A percentile compares a stretch with the other conserved stretches of the same genome.
These are phyloP conservation scores for Lytechinus variegatus DNA, from an alignment of 35 echinoderm and acorn worm genomes.

Conservation along the genomic window DNA sequence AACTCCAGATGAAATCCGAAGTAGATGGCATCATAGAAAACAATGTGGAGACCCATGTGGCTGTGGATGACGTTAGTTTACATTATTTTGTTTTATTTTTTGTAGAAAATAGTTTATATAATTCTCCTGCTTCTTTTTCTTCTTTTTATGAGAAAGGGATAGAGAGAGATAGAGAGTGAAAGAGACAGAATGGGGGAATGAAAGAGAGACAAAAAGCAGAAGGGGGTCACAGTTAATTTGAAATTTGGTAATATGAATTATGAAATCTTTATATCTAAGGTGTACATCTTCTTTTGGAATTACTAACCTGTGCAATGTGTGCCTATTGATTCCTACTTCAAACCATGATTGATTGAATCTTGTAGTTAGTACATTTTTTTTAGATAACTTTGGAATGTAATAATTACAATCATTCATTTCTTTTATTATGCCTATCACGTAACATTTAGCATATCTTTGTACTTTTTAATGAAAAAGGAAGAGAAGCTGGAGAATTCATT, in stretches of 20 bases:
- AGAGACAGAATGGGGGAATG: too few relatives aligned
- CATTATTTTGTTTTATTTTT: neutral
- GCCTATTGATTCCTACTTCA: neutral
- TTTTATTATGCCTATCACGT: too few relatives aligned
- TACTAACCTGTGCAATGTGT: neutral
- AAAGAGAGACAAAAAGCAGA: too few relatives aligned
- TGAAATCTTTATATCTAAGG: neutral
- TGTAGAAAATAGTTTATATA: neutral
- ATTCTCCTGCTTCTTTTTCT: slow-evolving; percentile 12
- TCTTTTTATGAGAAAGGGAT: neutral
- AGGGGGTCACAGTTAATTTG: too few relatives aligned
- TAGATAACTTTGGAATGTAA: neutral
- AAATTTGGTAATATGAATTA: neutral
- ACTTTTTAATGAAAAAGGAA: neutral
- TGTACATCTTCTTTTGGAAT: neutral
- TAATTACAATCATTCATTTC: neutral
- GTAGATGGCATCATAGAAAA: slow-evolving; percentile 68
- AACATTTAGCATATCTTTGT: too few relatives aligned
- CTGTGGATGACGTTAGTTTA: slow-evolving; percentile 37
- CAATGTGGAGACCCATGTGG: slow-evolving; percentile 80
- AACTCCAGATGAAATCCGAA: slow-evolving; percentile 64
- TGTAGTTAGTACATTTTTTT: neutral
- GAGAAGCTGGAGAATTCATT: neutral
- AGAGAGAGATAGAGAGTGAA: too few relatives aligned
- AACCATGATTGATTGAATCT: neutral